phyloP scores from a whole-genome alignment of 2,113 vertebrate species.

The Daboia siamensis region DNA sequence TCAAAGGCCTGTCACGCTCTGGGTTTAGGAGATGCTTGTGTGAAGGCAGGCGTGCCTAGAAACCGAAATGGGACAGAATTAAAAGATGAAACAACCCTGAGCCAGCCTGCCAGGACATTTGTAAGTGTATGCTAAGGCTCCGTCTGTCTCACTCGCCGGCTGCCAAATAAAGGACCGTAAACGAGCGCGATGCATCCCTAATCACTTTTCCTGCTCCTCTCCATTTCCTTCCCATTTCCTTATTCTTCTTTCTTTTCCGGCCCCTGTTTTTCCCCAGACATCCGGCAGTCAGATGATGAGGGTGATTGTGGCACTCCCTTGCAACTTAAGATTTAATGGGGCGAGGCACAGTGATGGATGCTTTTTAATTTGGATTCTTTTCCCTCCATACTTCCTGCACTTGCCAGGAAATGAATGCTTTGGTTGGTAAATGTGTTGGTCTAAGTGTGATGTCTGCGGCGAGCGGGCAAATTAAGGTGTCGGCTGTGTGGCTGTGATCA shows the following conservation, averaged over 20 bases:
- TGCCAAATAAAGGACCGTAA: constrained; percentile 62
- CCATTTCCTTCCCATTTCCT: constrained; percentile 40
- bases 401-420: constrained; percentile 33
- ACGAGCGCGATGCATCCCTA: constrained; percentile 72
- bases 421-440: constrained; percentile 21
- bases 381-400: constrained; percentile 36
- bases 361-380: constrained; percentile 64
- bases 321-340: constrained; percentile 59
- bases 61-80: constrained; percentile 62
- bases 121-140: constrained; percentile 38
- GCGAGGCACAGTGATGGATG: constrained; percentile 60
- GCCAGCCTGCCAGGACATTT: constrained; percentile 60
- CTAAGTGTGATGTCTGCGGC: neutral
- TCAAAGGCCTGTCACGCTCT: constrained; percentile 16
- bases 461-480: neutral
- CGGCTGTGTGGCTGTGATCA: neutral
- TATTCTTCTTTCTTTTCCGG: constrained; percentile 47
- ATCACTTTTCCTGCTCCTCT: constrained; percentile 64
- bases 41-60: constrained; percentile 17
- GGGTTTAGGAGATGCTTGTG: neutral
- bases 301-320: neutral
- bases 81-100: constrained; percentile 73
- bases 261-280: constrained; percentile 51
- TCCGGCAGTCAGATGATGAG: neutral
- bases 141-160: too few species aligned